Conservation (phyloP, 2,113 vertebrate genomes). For the Shinisaurus crocodilurus region DNA sequence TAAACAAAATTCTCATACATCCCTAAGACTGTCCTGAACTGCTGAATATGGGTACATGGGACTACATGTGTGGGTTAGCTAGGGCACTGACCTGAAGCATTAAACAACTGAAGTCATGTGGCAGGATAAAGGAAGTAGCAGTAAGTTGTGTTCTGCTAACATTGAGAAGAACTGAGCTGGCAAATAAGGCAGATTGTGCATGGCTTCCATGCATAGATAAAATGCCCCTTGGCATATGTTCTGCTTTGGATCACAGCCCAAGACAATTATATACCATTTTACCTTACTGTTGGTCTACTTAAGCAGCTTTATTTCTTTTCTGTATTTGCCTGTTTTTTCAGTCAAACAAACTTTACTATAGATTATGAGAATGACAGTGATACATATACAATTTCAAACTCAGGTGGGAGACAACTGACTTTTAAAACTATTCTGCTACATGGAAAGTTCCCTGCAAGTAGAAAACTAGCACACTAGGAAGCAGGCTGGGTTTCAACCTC, state of each 20-base stretch:
- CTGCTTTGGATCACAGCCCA: neutral
- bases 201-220: neutral
- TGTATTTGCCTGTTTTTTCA: conserved; percentile 3
- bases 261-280: neutral
- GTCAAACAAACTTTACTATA: conserved; percentile 17
- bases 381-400: neutral
- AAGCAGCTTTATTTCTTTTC: neutral
- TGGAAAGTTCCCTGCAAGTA: too few species aligned
- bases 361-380: conserved; percentile 12
- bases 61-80: neutral
- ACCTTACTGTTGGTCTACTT: neutral
- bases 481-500: neutral
- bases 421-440: too few species aligned
- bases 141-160: neutral
- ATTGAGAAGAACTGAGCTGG: neutral
- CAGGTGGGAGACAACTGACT: neutral
- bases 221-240: neutral
- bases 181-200: neutral
- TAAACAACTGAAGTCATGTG: neutral
- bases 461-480: too few species aligned
- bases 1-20: too few species aligned
- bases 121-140: neutral
- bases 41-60: neutral
- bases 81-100: neutral
- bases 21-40: neutral